Evolutionary conservation across 2,797 vertebrate genomes (phyloP).

Genomic region (Gephyroberyx darwinii): DNA sequence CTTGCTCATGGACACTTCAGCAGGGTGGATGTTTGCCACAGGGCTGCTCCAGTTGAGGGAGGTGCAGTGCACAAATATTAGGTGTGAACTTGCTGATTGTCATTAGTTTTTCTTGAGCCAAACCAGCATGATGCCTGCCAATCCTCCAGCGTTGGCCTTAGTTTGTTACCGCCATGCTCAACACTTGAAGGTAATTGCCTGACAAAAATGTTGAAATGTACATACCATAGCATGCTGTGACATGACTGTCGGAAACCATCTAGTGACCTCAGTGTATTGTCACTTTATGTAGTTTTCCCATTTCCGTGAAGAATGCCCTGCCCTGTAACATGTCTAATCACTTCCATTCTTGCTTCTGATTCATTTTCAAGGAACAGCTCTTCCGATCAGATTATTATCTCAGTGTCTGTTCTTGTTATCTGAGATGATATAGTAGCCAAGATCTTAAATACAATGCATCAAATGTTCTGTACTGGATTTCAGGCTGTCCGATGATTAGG

Average conservation of each 20-base stretch:
- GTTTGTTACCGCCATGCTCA: constrained; percentile 5
- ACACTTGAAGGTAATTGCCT: constrained; percentile 23
- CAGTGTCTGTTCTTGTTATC: background rate
- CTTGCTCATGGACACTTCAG: background rate
- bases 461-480: background rate
- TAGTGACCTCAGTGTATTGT: constrained; percentile 21
- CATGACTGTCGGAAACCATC: constrained; percentile 42
- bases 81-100: background rate
- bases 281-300: constrained; percentile 8
- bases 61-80: background rate
- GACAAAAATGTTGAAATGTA: constrained; percentile 42
- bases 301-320: constrained; percentile 2
- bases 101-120: background rate
- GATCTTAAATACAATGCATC: constrained; percentile 8
- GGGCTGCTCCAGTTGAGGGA: background rate
- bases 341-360: background rate
- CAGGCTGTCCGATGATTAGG: background rate
- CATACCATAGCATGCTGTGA: constrained; percentile 68
- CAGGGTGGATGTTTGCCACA: no score
- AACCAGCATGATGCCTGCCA: background rate
- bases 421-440: background rate
- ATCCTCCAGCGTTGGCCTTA: constrained; percentile 9
- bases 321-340: constrained; percentile 11
- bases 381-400: constrained; percentile 19
- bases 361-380: constrained; percentile 27